A percentile compares a stretch with the other conserved stretches of the same genome.
Evolutionary conservation across 2,113 vertebrate genomes (phyloP).

Genomic region (Siniperca chuatsi): DNA sequence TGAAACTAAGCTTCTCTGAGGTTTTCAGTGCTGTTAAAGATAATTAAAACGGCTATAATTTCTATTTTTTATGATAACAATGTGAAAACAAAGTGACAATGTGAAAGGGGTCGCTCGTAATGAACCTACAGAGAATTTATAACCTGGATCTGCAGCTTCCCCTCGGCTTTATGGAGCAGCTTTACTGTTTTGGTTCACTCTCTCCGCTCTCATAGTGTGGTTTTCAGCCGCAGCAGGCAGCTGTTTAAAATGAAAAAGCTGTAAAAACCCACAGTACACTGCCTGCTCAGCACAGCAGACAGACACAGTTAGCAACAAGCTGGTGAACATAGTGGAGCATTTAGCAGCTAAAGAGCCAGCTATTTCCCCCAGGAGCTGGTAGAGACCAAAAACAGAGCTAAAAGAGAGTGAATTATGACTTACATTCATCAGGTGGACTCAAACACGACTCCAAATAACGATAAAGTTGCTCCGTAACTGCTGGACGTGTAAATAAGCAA

Average conservation of each 20-base stretch:
- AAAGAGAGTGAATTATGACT: too few species aligned
- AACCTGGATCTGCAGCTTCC: neutral
- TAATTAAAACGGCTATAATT: neutral
- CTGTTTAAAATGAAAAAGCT: neutral
- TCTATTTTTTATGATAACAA: neutral
- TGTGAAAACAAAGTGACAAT: too few species aligned
- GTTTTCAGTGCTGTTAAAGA: neutral
- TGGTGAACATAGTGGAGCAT: too few species aligned
- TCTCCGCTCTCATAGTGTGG: too few species aligned
- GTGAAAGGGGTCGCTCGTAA: neutral
- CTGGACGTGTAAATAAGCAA: neutral
- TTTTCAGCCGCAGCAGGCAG: neutral
- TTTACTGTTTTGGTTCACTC: neutral
- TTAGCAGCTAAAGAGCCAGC: too few species aligned
- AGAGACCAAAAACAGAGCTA: too few species aligned
- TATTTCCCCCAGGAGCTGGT: too few species aligned
- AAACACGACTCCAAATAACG: too few species aligned
- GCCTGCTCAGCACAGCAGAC: neutral
- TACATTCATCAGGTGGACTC: too few species aligned
- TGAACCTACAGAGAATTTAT: neutral
- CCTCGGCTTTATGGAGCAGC: neutral
- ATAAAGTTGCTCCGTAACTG: neutral
- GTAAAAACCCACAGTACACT: neutral
- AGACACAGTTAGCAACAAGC: too few species aligned
- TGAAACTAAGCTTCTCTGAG: neutral